A percentile compares a stretch with the other conserved stretches of the same genome.
Evolutionary conservation across 2,888 invertebrate species (phyloP).

Genomic region (Sepiola atlantica): DNA sequence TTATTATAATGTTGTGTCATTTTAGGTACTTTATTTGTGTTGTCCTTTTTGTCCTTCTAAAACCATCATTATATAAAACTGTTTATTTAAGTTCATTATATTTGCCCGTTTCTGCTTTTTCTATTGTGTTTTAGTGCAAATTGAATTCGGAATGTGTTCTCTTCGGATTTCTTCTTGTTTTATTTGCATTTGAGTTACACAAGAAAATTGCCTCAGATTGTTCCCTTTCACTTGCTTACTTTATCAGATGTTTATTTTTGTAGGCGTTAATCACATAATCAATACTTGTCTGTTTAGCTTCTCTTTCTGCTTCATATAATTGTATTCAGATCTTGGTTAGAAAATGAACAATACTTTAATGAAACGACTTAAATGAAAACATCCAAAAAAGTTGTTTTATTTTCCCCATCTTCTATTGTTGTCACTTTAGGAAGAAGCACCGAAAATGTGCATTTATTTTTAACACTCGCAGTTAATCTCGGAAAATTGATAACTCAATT

Average conservation of each 20-base stretch:
- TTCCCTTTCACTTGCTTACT: background rate
- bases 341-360: background rate
- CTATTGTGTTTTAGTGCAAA: background rate
- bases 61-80: background rate
- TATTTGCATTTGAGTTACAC: background rate
- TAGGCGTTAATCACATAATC: background rate
- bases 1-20: background rate
- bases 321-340: background rate
- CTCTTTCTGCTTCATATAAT: background rate
- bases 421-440: background rate
- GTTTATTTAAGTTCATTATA: background rate
- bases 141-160: background rate
- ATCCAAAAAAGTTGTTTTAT: background rate
- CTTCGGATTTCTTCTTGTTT: background rate
- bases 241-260: background rate
- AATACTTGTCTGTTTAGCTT: background rate
- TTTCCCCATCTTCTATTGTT: background rate
- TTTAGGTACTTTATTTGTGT: background rate
- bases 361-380: background rate
- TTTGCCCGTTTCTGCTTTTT: background rate
- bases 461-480: background rate
- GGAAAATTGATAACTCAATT: background rate
- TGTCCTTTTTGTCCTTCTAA: background rate
- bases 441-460: background rate
- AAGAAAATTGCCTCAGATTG: background rate